Evolutionary conservation across 2,888 invertebrate genomes (phyloP).

Genomic region (Rhopalosiphum nymphaeae): DNA sequence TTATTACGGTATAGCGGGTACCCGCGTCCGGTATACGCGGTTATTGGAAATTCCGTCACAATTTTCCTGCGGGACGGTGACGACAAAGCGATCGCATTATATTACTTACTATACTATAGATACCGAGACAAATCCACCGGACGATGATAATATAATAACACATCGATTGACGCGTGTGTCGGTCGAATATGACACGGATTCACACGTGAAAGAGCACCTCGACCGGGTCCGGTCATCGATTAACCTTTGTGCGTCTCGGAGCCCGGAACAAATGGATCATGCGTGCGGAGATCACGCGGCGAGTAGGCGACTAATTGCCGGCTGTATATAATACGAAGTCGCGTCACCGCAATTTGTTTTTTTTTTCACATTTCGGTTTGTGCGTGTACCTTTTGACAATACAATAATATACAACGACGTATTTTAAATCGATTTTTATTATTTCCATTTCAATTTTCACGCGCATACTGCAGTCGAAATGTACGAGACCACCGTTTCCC

Average conservation of each 20-base stretch:
- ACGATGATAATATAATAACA: not conserved
- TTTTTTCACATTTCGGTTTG: not conserved
- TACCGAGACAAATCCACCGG: constrained; percentile 37
- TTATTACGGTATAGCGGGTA: not conserved
- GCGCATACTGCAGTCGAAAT: not conserved
- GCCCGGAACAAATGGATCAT: constrained; percentile 43
- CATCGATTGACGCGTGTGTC: not conserved
- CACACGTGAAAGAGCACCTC: constrained; percentile 7
- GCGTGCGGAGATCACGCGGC: constrained; percentile 42
- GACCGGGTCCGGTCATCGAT: constrained; percentile 30
- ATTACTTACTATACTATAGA: too few relatives aligned
- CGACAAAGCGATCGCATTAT: not conserved
- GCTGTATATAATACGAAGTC: not conserved
- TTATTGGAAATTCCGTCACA: constrained; percentile 9
- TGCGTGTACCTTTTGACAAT: not conserved
- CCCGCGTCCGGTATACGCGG: not conserved
- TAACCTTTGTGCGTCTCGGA: constrained; percentile 44
- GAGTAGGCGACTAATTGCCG: not conserved
- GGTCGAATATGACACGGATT: not conserved
- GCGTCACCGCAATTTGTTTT: not conserved
- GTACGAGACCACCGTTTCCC: not conserved
- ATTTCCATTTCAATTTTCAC: not conserved
- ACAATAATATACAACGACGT: not conserved
- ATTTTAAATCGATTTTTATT: not conserved
- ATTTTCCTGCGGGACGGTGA: not conserved